These are phyloP conservation scores for Catocala sponsa DNA, from an alignment of 2,888 invertebrate species.

Conservation along the genomic window DNA sequence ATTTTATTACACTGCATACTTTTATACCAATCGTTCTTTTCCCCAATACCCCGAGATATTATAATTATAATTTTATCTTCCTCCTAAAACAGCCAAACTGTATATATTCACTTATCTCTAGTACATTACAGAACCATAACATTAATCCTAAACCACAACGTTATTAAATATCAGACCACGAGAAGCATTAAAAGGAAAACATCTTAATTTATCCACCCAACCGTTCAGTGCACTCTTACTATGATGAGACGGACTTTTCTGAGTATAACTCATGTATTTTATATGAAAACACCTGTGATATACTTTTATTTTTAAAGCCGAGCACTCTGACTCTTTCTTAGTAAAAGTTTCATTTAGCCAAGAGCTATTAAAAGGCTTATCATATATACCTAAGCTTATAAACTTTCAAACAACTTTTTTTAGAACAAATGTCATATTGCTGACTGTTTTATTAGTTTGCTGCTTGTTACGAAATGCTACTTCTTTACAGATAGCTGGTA, in stretches of 20 bases:
- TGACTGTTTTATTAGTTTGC: too few species aligned
- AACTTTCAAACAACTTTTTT: background rate
- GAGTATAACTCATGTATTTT: slow-evolving; percentile 13
- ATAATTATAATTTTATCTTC: slow-evolving; percentile 5
- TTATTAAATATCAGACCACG: slow-evolving; percentile 35
- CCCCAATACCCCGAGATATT: slow-evolving; percentile 1
- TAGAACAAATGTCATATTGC: background rate
- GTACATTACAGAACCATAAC: slow-evolving; percentile 25
- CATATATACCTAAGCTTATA: too few species aligned
- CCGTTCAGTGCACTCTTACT: slow-evolving; percentile 25
- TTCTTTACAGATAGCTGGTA: too few species aligned
- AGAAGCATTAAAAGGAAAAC: slow-evolving; percentile 32
- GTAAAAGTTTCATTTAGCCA: too few species aligned
- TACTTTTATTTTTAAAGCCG: slow-evolving; percentile 1
- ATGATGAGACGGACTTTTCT: slow-evolving; percentile 8
- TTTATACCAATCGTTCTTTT: slow-evolving; percentile 2
- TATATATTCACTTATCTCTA: slow-evolving; percentile 25
- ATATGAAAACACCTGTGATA: slow-evolving; percentile 1
- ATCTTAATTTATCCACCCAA: slow-evolving; percentile 26
- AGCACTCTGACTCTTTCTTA: too few species aligned
- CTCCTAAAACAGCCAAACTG: slow-evolving; percentile 1
- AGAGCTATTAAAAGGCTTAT: too few species aligned
- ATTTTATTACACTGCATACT: background rate
- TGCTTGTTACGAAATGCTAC: too few species aligned
- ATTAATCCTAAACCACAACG: slow-evolving; percentile 30